phyloP scores from a whole-genome alignment of 2,888 invertebrate genomes.

The Eledone cirrhosa region DNA sequence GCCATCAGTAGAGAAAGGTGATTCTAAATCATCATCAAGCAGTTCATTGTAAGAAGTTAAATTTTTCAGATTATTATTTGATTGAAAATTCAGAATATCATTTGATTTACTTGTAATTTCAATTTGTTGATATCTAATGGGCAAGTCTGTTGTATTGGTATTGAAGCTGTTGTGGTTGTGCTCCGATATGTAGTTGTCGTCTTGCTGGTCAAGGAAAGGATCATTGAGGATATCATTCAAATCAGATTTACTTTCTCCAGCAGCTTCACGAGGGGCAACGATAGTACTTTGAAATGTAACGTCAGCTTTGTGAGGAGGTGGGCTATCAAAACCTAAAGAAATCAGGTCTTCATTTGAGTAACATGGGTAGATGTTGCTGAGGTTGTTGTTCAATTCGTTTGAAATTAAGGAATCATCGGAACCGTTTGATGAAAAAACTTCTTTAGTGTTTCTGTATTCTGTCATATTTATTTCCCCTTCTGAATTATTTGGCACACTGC shows the following conservation, averaged over 20 bases:
- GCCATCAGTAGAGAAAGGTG: constrained; percentile 20
- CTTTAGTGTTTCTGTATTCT: background rate
- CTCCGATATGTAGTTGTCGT: background rate
- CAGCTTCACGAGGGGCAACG: constrained; percentile 3
- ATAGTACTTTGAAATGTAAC: background rate
- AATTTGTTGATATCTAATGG: background rate
- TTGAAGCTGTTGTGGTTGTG: background rate
- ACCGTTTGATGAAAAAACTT: background rate
- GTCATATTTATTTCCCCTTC: constrained; percentile 4
- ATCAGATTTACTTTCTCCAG: constrained; percentile 9
- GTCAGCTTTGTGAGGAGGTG: background rate
- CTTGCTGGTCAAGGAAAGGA: background rate
- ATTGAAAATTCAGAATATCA: background rate
- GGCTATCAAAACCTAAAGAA: background rate
- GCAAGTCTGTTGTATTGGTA: background rate
- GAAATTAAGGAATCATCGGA: background rate
- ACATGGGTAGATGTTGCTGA: background rate
- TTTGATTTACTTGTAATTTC: background rate
- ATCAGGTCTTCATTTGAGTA: constrained; percentile 12
- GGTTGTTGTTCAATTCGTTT: constrained; percentile 14
- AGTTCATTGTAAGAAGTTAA: background rate
- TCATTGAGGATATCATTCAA: background rate
- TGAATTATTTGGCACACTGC: background rate
- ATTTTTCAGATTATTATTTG: background rate
- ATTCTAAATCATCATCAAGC: constrained; percentile 12